Evolutionary conservation across 2,888 invertebrate species (phyloP).

Genomic region (Lycaena phlaeas): DNA sequence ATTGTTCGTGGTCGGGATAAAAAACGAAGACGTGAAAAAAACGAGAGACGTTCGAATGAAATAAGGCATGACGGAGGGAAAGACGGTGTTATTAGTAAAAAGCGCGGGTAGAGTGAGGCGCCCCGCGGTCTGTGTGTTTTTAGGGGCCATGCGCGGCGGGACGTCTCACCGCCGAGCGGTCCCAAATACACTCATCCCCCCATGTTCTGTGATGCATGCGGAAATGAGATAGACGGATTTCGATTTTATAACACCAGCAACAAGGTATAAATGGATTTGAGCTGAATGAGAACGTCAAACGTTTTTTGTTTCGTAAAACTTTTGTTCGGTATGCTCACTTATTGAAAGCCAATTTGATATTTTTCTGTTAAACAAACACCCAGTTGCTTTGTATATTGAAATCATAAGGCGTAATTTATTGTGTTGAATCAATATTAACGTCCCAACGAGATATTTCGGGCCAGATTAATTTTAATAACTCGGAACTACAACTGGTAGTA

Average conservation of each 20-base stretch:
- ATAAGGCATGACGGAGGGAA: slow-evolving; percentile 66
- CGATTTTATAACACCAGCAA: background rate
- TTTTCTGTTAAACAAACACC: slow-evolving; percentile 61
- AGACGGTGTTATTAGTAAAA: slow-evolving; percentile 63
- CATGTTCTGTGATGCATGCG: slow-evolving; percentile 10
- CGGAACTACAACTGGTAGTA: background rate
- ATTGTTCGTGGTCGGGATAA: slow-evolving; percentile 46
- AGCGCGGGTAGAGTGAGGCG: slow-evolving; percentile 33
- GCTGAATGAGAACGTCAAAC: background rate
- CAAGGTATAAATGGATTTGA: slow-evolving; percentile 12
- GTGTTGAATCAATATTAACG: slow-evolving; percentile 21
- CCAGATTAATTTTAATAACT: background rate
- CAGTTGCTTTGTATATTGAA: slow-evolving; percentile 41
- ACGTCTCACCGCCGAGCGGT: slow-evolving; percentile 42
- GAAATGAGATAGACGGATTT: slow-evolving; percentile 8
- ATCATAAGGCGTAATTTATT: slow-evolving; percentile 29
- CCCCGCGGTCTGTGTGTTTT: slow-evolving; percentile 70
- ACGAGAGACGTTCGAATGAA: slow-evolving; percentile 57
- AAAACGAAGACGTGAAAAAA: slow-evolving; percentile 57
- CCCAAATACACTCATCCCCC: slow-evolving; percentile 17
- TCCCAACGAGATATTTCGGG: background rate
- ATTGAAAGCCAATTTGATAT: slow-evolving; percentile 64
- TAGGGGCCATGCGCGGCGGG: slow-evolving; percentile 49
- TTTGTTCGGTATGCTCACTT: slow-evolving; percentile 38
- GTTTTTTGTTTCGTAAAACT: slow-evolving; percentile 14